These are phyloP conservation scores for Parapristionchus giblindavisi DNA, from an alignment of 2,888 invertebrate species.

Conservation along the genomic window DNA sequence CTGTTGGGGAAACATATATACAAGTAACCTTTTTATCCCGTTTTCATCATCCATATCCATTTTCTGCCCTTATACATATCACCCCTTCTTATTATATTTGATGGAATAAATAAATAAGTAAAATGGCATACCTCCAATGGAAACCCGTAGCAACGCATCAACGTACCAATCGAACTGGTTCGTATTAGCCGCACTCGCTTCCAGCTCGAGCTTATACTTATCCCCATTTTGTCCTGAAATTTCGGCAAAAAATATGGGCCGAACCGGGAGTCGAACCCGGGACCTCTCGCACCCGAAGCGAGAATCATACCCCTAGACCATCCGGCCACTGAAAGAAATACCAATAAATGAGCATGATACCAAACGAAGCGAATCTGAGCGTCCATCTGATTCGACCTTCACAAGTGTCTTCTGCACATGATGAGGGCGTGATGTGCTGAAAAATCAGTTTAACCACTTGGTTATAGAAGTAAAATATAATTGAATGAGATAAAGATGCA, in stretches of 20 bases:
- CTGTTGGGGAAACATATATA: no score
- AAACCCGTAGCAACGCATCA: background rate
- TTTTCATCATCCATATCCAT: background rate
- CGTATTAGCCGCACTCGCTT: background rate
- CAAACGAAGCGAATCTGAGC: conserved; percentile 7
- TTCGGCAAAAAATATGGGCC: conserved; percentile 49
- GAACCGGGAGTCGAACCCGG: conserved; percentile 68
- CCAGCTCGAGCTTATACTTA: conserved; percentile 6
- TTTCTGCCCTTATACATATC: background rate
- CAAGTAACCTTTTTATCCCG: background rate
- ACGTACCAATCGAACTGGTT: conserved; percentile 1
- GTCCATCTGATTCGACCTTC: conserved; percentile 28
- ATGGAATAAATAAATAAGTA: background rate
- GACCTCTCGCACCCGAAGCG: conserved; percentile 70
- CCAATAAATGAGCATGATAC: background rate
- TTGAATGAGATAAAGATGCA: no score
- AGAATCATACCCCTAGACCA: conserved; percentile 69
- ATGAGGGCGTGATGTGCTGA: no score
- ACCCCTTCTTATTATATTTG: background rate
- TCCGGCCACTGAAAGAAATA: conserved; percentile 45
- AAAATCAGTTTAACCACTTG: no score
- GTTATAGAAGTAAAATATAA: no score
- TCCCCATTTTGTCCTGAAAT: no score
- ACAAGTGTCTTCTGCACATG: no score
- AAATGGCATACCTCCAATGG: conserved; percentile 3